A percentile compares a stretch with the other conserved stretches of the same genome.
These are phyloP conservation scores for Halictus quadricinctus DNA, from an alignment of 2,888 invertebrate species.

Conservation along the genomic window DNA sequence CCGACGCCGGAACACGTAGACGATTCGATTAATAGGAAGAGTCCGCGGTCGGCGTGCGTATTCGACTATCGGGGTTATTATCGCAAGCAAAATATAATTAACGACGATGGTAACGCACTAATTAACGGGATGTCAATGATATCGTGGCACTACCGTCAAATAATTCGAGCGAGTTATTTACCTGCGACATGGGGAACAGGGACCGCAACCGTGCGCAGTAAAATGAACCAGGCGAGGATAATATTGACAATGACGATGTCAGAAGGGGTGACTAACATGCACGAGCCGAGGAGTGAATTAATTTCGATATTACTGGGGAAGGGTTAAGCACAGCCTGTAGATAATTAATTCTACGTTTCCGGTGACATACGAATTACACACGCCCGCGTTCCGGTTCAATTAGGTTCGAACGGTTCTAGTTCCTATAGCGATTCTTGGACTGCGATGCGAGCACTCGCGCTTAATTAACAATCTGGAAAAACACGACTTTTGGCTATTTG, in stretches of 20 bases:
- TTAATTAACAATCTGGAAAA: not conserved
- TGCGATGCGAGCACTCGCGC: not conserved
- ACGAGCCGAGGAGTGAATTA: constrained; percentile 28
- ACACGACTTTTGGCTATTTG: not conserved
- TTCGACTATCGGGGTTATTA: not conserved
- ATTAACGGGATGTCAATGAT: constrained; percentile 9
- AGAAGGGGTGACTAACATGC: constrained; percentile 35
- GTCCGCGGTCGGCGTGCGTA: not conserved
- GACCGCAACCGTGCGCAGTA: constrained; percentile 8
- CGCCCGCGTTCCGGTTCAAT: not conserved
- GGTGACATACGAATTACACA: not conserved
- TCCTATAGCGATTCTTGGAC: not conserved
- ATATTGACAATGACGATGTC: constrained; percentile 37
- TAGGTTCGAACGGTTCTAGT: not conserved
- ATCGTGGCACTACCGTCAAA: not conserved
- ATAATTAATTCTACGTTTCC: constrained; percentile 17
- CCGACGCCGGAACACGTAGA: not conserved
- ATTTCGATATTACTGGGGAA: constrained; percentile 34
- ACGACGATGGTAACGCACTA: not conserved
- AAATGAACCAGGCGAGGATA: constrained; percentile 33
- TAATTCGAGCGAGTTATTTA: constrained; percentile 5
- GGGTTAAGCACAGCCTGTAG: constrained; percentile 1
- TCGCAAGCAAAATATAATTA: constrained; percentile 8
- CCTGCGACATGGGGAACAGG: constrained; percentile 16
- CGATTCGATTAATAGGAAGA: not conserved